A percentile compares a stretch with the other conserved stretches of the same genome.
These are phyloP conservation scores for Nomada fabriciana DNA, from an alignment of 2,888 invertebrate species.

Conservation along the genomic window DNA sequence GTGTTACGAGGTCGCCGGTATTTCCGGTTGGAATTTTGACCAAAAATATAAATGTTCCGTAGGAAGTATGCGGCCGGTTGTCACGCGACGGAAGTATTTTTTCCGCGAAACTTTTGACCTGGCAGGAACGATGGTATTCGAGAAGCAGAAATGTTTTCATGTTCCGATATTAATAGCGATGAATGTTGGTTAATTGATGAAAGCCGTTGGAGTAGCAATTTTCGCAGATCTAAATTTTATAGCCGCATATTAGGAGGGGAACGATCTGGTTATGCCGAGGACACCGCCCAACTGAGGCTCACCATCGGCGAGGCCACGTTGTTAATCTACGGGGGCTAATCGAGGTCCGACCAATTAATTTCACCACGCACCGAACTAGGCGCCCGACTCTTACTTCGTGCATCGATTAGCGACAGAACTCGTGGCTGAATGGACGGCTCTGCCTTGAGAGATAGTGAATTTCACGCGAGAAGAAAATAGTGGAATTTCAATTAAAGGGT, in stretches of 20 bases:
- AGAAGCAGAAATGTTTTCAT: not conserved
- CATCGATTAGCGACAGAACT: not conserved
- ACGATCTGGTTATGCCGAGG: slow-evolving; percentile 30
- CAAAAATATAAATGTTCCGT: slow-evolving; percentile 43
- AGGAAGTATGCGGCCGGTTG: slow-evolving; percentile 31
- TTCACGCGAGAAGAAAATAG: not conserved
- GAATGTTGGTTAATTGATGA: too few relatives aligned
- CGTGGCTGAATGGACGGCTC: not conserved
- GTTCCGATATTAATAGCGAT: not conserved
- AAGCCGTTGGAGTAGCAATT: slow-evolving; percentile 1
- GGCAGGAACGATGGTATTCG: not conserved
- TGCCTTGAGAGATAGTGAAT: not conserved
- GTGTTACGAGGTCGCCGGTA: slow-evolving; percentile 17
- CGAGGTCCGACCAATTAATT: slow-evolving; percentile 81
- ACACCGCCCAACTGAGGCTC: slow-evolving; percentile 24
- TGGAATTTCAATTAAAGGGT: slow-evolving; percentile 1
- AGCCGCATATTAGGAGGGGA: slow-evolving; percentile 31
- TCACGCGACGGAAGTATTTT: slow-evolving; percentile 50
- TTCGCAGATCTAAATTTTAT: slow-evolving; percentile 26
- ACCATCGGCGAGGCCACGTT: slow-evolving; percentile 43
- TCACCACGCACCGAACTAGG: slow-evolving; percentile 69
- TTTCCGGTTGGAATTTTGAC: slow-evolving; percentile 27
- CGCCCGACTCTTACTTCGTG: slow-evolving; percentile 13
- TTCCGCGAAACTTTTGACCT: slow-evolving; percentile 19
- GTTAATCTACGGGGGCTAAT: slow-evolving; percentile 77